phyloP scores from a whole-genome alignment of 2,113 vertebrate genomes.

The Brachypteracias leptosomus region DNA sequence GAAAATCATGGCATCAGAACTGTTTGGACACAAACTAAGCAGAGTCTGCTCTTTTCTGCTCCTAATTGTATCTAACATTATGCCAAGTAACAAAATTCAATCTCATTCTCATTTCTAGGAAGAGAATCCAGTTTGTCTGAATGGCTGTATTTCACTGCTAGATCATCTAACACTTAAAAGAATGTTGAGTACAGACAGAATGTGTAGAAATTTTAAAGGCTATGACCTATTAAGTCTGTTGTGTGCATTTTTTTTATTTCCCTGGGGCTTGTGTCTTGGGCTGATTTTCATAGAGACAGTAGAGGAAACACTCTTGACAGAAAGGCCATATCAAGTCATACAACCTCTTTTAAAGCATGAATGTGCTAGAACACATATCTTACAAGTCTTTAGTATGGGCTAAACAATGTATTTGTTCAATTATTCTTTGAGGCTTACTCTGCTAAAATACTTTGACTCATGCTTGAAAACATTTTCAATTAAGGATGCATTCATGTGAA shows the following conservation, averaged over 20 bases:
- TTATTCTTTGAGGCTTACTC: background rate
- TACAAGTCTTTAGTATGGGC: background rate
- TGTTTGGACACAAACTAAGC: background rate
- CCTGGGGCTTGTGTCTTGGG: background rate
- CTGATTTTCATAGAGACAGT: background rate
- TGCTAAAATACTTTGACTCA: background rate
- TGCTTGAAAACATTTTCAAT: background rate
- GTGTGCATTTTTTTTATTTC: background rate
- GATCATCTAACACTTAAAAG: background rate
- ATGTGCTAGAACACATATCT: background rate
- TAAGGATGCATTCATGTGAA: background rate
- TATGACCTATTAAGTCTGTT: background rate
- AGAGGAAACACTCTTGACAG: background rate
- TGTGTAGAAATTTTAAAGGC: background rate
- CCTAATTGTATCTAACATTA: background rate
- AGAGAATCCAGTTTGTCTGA: background rate
- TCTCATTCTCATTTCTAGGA: background rate
- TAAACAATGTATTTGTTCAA: background rate
- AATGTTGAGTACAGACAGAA: background rate
- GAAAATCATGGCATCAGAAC: background rate
- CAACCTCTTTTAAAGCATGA: background rate
- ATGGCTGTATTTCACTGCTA: background rate
- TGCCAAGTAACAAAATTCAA: background rate
- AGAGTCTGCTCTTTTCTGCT: background rate
- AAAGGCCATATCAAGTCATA: background rate